Conservation (phyloP, 2,888 invertebrate genomes). For the Protodeltote pygarga region DNA sequence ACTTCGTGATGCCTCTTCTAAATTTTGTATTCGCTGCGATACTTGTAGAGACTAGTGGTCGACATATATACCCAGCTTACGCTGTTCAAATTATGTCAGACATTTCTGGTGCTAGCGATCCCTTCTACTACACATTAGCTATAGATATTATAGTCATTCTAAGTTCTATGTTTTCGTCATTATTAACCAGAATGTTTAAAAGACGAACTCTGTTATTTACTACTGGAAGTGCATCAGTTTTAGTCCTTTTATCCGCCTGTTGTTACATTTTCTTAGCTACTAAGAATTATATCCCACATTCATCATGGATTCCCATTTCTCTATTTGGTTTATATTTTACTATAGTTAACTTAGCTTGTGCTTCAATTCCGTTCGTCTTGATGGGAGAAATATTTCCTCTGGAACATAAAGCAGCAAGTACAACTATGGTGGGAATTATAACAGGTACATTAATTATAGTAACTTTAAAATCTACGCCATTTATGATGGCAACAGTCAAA, state of each 20-base stretch:
- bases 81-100: constrained; percentile 55
- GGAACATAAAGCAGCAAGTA: constrained; percentile 49
- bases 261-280: constrained; percentile 42
- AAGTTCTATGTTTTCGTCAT: constrained; percentile 44
- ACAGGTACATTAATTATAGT: constrained; percentile 34
- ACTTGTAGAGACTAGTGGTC: constrained; percentile 52
- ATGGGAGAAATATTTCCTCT: constrained; percentile 57
- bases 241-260: constrained; percentile 44
- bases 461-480: constrained; percentile 37
- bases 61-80: constrained; percentile 58
- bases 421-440: constrained; percentile 43
- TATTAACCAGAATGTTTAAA: constrained; percentile 42
- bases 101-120: constrained; percentile 37
- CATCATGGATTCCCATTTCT: constrained; percentile 42
- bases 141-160: constrained; percentile 52
- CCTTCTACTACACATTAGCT: constrained; percentile 52
- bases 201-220: constrained; percentile 54
- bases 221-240: constrained; percentile 47
- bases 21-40: constrained; percentile 44
- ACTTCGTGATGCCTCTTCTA: constrained; percentile 44
- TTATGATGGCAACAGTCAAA: constrained; percentile 44
- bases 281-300: constrained; percentile 32
- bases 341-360: constrained; percentile 53
- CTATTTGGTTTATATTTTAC: constrained; percentile 51
- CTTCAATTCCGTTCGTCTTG: constrained; percentile 52